These are phyloP conservation scores for Apus apus DNA, from an alignment of 2,113 vertebrate species.

Conservation along the genomic window DNA sequence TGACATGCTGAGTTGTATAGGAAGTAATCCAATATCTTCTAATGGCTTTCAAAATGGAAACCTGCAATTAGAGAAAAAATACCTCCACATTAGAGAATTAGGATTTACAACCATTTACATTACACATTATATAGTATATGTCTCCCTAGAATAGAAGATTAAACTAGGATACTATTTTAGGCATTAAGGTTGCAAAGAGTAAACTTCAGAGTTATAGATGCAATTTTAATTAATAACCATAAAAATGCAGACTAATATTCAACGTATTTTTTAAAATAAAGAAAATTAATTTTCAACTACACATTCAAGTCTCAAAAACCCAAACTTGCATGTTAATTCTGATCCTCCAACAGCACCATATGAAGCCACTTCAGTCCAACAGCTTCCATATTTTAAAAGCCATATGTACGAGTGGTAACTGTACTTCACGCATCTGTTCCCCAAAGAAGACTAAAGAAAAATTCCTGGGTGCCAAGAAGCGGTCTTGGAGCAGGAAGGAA, in stretches of 20 bases:
- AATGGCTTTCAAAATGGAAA: constrained; percentile 52
- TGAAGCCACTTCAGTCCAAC: constrained; percentile 65
- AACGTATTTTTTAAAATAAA: background rate
- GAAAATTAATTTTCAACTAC: background rate
- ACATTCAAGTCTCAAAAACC: background rate
- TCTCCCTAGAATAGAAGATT: background rate
- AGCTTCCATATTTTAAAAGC: constrained; percentile 67
- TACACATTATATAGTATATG: background rate
- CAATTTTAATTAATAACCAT: background rate
- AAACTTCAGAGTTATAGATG: background rate
- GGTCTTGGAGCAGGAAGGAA: constrained; percentile 55
- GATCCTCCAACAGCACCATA: constrained; percentile 52
- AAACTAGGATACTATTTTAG: background rate
- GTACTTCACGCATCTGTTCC: constrained; percentile 60
- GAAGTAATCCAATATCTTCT: constrained; percentile 61
- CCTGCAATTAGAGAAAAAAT: constrained; percentile 48
- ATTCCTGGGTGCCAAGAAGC: constrained; percentile 31
- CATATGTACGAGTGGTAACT: constrained; percentile 60
- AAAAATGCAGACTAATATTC: background rate
- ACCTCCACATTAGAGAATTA: background rate
- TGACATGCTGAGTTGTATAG: constrained; percentile 36
- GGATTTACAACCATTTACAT: background rate
- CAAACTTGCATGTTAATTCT: constrained; percentile 16
- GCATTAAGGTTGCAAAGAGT: background rate
- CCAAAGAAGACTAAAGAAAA: constrained; percentile 57